Evolutionary conservation across 2,888 invertebrate genomes (phyloP).

Genomic region (Chorisops tibialis): DNA sequence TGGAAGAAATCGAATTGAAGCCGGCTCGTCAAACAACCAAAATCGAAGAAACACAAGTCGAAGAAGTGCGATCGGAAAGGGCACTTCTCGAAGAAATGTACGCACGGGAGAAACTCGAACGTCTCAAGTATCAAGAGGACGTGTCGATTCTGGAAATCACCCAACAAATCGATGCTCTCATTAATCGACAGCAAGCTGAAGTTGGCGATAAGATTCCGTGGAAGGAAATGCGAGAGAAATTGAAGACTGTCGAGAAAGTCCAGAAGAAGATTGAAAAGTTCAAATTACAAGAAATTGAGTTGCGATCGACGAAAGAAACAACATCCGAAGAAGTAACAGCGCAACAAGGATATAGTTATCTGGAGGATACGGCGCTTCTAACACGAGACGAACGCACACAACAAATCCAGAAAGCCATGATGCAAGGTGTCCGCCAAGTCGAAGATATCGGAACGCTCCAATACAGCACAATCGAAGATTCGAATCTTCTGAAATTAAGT

Average conservation of each 20-base stretch:
- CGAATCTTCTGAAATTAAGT: conserved; percentile 47
- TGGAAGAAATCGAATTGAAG: conserved; percentile 53
- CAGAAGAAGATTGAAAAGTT: conserved; percentile 52
- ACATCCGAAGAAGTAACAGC: conserved; percentile 25
- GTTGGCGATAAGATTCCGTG: conserved; percentile 42
- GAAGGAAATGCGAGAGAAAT: conserved; percentile 50
- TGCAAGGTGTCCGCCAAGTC: conserved; percentile 12
- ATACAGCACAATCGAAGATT: conserved; percentile 46
- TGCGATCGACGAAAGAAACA: conserved; percentile 41
- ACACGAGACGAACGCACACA: conserved; percentile 44
- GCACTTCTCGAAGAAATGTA: conserved; percentile 40
- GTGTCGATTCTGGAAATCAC: conserved; percentile 50
- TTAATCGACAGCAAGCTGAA: conserved; percentile 44
- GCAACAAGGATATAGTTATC: conserved; percentile 57
- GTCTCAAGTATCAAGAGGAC: conserved; percentile 49
- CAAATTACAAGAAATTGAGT: conserved; percentile 52
- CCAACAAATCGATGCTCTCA: conserved; percentile 48
- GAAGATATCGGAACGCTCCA: conserved; percentile 48
- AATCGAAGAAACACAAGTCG: background rate
- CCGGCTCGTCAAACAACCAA: conserved; percentile 30
- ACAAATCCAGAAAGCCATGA: conserved; percentile 1
- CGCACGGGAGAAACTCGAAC: conserved; percentile 49
- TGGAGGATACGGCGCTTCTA: conserved; percentile 59
- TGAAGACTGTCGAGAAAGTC: conserved; percentile 49
- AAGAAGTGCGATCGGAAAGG: conserved; percentile 20